Base-by-base conservation (phyloP, 2,888 invertebrate species). In the Helleia helle region DNA sequence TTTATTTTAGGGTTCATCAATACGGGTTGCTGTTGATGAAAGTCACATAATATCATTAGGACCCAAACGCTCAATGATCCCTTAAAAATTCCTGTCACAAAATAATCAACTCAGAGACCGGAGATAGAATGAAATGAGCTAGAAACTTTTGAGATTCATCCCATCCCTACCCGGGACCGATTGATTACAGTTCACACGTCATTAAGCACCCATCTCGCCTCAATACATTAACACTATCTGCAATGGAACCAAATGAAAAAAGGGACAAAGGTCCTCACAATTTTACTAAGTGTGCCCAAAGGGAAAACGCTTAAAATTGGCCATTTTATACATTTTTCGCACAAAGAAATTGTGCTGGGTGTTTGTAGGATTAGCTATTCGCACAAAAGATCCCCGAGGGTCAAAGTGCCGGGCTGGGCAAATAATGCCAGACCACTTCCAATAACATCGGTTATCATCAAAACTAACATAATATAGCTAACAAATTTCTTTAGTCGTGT, bases 161-260 rank as follows among this genome's bases (percentile, higher is more conserved):
- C 31, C 34, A 34, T 36, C 39, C 38, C 28, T 22, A 22, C 42
- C 28, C 28, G 34, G 36, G 34, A 36, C 24, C 43, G 28, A 43
- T 43, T 43, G 43, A 43, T 43, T 43, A 40, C 36, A 43, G 27
- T 39, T 43, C 29, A 43, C 43, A 36, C 39, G 28, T 36, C 43
- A 43, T 43, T 43, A 36, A 29, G 36, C 40, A 36, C 29, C 22
- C 34, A 34, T 29, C 29, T 29, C 41, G 28, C 34, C 18, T 34
- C 39, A 40, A 40, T 36, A 36, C 39, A 43, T 43, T 43, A 43
- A 40, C 36, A 40, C 40, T 43, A 36, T 28, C 38, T 37, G 28
- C 34, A 34, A 34, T 18, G 18, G 30, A 39, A 39, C 29, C 14
- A 30, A 30, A 39, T 30, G 22, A 39, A 39, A 38, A n/a, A 38